Evolutionary conservation across 2,113 vertebrate species (phyloP), one percentile per base, ranked within the genome.

Genomic region (Chloropsis hardwickii): DNA sequence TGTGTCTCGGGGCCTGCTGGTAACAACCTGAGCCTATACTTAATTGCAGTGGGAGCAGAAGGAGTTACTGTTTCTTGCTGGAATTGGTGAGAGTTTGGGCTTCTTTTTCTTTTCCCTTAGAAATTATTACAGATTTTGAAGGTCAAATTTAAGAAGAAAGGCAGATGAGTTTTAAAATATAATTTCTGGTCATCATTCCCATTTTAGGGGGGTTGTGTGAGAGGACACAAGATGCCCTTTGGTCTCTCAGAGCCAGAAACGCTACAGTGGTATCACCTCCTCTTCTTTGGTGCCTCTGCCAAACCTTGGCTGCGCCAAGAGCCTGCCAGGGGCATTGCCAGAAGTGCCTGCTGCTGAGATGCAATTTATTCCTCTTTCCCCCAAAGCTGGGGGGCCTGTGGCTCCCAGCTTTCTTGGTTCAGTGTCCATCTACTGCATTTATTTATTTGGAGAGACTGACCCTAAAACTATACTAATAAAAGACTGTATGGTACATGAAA

Each of bases 251-350:
- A 69, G 45, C 37, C 81, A 82, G 57, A 72, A 81, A 47, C 0
- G 0, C 37, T 53, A 9, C 0, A 0, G 18, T 42, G 53, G 28
- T 48, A 53, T 94, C n/a, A 40, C 23, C 39, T 76, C 10, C n/a
- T 87, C 47, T 65, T 54, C 60, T 76, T n/a, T 37, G 31, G 35
- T 51, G 28, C 24, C n/a, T 76, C 31, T 0, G 2, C 39, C 5
- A 3, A 28, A 15, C 25, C 31, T 39, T 9, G 3, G 24, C 39
- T 87, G 3, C 66, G 37, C 51, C 56, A 50, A 54, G 28, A 50
- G 27, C 44, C 37, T 31, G 37, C 47, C 56, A 50, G 50, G 28
- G 54, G 27, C 44, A 40, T 28, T 42, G 37, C 21, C 70, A 66
- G 47, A 70, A 33, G 15, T 62, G 28, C 16, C 4, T 78, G 35